phyloP scores from a whole-genome alignment of 2,797 vertebrate genomes.

The Crenuchus spilurus region DNA sequence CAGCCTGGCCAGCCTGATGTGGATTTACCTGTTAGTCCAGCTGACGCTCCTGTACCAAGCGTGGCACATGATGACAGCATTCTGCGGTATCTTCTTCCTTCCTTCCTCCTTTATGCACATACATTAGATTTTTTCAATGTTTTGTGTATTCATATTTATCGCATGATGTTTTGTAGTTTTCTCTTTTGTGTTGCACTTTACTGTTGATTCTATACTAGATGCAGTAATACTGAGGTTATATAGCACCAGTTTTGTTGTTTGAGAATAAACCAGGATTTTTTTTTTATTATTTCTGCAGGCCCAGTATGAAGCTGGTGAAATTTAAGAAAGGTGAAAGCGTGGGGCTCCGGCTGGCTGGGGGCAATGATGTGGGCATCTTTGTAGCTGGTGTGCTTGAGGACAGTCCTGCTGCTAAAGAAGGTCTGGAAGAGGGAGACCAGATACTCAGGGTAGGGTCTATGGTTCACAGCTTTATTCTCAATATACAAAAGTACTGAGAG shows the following conservation, averaged over 20 bases:
- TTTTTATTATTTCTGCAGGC: slow-evolving; percentile 75
- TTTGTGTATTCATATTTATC: no score
- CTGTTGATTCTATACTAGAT: no score
- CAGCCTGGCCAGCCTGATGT: slow-evolving; percentile 98
- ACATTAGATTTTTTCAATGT: no score
- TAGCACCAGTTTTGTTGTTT: no score
- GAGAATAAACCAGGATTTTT: background rate
- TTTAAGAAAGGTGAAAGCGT: slow-evolving; percentile 99
- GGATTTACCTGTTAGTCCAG: slow-evolving; percentile 96
- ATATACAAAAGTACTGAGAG: background rate
- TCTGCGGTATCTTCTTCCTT: slow-evolving; percentile 78
- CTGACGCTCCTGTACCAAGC: slow-evolving; percentile 91
- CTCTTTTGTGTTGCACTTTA: background rate
- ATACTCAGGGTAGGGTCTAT: slow-evolving; percentile 93
- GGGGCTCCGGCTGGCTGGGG: slow-evolving; percentile 94
- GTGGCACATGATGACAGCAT: slow-evolving; percentile 94
- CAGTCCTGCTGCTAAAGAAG: slow-evolving; percentile 97
- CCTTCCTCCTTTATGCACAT: background rate
- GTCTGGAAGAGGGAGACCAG: slow-evolving; percentile 97
- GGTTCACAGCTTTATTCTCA: background rate
- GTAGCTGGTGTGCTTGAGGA: slow-evolving; percentile 97
- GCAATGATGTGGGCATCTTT: slow-evolving; percentile 98
- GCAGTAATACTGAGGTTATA: no score
- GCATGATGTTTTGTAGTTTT: background rate
- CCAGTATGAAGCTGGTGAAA: slow-evolving; percentile 99